Evolutionary conservation across 35 echinoderm and acorn worm species (phyloP).

Genomic region (Eucidaris tribuloides): DNA sequence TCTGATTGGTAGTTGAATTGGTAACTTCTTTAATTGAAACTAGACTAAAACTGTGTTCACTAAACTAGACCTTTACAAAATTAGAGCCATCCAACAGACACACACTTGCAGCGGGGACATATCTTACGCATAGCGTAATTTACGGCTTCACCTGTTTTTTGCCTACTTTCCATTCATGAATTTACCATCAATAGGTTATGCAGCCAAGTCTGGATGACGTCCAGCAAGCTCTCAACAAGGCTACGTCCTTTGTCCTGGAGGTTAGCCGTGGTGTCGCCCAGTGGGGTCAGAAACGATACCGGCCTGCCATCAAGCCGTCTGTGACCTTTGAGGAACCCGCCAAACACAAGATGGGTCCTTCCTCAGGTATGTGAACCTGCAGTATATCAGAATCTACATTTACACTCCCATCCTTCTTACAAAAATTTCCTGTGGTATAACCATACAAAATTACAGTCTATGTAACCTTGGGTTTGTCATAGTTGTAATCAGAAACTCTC

Average conservation of each 20-base stretch:
- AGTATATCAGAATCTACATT: no score
- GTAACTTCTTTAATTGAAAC: no score
- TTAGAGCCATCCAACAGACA: no score
- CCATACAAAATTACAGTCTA: no score
- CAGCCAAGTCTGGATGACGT: conserved; percentile 94
- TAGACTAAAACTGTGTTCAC: no score
- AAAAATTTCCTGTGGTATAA: no score
- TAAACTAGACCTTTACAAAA: no score
- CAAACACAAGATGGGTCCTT: neutral
- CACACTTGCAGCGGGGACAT: no score
- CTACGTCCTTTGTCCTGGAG: conserved; percentile 76
- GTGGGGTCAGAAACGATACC: conserved; percentile 86
- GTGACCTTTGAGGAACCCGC: conserved; percentile 5
- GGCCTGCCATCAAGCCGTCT: neutral
- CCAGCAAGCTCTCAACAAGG: conserved; percentile 77
- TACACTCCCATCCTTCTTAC: no score
- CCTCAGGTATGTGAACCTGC: neutral
- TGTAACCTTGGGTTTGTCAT: no score
- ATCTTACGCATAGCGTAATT: neutral
- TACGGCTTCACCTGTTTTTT: neutral
- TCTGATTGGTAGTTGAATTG: no score
- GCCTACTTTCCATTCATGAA: neutral
- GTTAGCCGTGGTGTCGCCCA: conserved; percentile 95
- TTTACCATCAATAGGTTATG: conserved; percentile 57
- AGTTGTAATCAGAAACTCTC: no score